phyloP scores from a whole-genome alignment of 2,113 vertebrate genomes.

The Nesospiza acunhae region DNA sequence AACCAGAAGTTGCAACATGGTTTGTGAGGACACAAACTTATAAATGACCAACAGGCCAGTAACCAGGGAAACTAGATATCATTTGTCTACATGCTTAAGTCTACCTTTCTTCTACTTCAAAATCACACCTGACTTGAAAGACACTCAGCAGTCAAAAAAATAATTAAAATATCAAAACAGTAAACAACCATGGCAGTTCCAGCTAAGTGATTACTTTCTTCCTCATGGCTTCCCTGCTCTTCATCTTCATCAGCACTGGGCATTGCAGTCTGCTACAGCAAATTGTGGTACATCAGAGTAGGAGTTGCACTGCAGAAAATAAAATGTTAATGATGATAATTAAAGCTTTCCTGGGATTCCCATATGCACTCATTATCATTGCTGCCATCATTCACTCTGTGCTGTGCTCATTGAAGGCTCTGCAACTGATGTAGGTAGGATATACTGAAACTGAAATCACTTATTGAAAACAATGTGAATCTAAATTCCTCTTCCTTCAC shows the following conservation, averaged over 20 bases:
- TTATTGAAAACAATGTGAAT: background rate
- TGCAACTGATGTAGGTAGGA: background rate
- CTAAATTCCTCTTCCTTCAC: background rate
- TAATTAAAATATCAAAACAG: background rate
- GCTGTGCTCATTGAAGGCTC: background rate
- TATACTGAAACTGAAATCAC: background rate
- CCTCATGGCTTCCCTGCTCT: background rate
- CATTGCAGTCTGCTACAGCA: background rate
- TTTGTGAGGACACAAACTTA: background rate
- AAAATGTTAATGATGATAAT: conserved; percentile 21
- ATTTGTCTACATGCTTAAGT: background rate
- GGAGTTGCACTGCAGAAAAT: conserved; percentile 6
- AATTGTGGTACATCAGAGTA: background rate
- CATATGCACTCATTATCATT: background rate
- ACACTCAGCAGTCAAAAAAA: background rate
- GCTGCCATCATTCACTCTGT: background rate
- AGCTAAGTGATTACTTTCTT: background rate
- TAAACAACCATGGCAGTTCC: background rate
- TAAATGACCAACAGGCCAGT: background rate
- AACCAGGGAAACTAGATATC: background rate
- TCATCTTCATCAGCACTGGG: background rate
- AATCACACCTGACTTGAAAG: background rate
- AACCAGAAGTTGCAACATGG: background rate
- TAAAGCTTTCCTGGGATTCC: conserved; percentile 23
- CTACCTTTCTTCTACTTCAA: background rate